Percentiles rank a stretch among this genome's conserved stretches.
Evolutionary conservation across 2,797 vertebrate species (phyloP).

Genomic region (Balearica regulorum): DNA sequence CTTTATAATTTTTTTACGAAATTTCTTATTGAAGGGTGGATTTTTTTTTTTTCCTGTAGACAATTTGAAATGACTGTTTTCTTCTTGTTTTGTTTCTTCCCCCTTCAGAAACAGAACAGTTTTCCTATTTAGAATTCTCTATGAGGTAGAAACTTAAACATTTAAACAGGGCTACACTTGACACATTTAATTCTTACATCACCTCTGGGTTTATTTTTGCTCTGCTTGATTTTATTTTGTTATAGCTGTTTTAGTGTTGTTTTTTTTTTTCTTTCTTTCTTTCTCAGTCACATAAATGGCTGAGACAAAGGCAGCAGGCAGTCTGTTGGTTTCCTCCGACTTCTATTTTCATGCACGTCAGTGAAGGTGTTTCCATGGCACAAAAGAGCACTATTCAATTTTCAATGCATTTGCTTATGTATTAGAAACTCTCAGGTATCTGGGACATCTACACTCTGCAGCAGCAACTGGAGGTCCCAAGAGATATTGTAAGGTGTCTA

Average conservation of each 20-base stretch:
- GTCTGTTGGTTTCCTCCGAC: not conserved
- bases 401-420: not conserved
- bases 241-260: not conserved
- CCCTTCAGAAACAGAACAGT: not conserved
- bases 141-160: not conserved
- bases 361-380: not conserved
- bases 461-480: not conserved
- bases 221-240: not conserved
- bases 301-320: not conserved
- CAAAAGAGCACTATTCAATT: not conserved
- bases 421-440: not conserved
- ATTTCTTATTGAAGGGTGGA: not conserved
- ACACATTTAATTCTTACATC: not conserved
- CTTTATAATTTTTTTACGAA: not conserved
- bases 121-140: not conserved
- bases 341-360: not conserved
- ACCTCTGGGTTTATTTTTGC: not conserved
- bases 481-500: not conserved
- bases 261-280: not conserved
- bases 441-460: not conserved
- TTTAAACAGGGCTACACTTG: not conserved
- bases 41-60: not conserved
- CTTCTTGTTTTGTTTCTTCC: not conserved
- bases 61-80: not conserved
- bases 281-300: not conserved